phyloP scores from a whole-genome alignment of 1,140 invertebrate genomes.

The Danaus plexippus region DNA sequence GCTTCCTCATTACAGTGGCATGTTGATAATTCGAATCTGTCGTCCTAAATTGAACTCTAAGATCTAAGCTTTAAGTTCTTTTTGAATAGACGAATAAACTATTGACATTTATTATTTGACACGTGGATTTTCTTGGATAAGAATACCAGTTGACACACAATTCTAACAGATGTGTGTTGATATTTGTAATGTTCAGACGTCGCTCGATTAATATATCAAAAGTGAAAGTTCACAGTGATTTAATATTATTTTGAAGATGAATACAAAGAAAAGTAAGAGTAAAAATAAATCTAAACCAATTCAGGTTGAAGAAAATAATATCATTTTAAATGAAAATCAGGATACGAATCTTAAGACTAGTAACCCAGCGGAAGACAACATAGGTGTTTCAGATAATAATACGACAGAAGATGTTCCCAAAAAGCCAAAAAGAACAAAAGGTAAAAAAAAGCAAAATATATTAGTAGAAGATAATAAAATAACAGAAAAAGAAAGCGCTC shows the following conservation, averaged over 20 bases:
- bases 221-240: slow-evolving; percentile 7
- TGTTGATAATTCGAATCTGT: slow-evolving; percentile 22
- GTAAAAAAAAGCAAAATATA: slow-evolving; percentile 47
- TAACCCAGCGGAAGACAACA: too few relatives aligned
- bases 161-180: slow-evolving; percentile 44
- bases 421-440: slow-evolving; percentile 59
- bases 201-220: slow-evolving; percentile 16
- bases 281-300: slow-evolving; percentile 42
- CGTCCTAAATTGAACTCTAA: slow-evolving; percentile 23
- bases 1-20: slow-evolving; percentile 47
- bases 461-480: slow-evolving; percentile 9
- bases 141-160: slow-evolving; percentile 52
- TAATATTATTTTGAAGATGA: slow-evolving; percentile 33
- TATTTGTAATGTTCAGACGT: slow-evolving; percentile 24
- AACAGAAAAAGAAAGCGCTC: neutral
- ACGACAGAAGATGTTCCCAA: slow-evolving; percentile 33
- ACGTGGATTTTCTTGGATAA: slow-evolving; percentile 44
- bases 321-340: too few relatives aligned
- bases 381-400: neutral
- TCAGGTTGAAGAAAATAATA: slow-evolving; percentile 8
- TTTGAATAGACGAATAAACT: neutral
- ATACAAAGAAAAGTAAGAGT: slow-evolving; percentile 51
- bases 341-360: too few relatives aligned
- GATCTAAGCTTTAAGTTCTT: neutral
- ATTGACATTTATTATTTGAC: slow-evolving; percentile 53